Evolutionary conservation across 2,888 invertebrate genomes (phyloP).

Genomic region (Urechis unicinctus): DNA sequence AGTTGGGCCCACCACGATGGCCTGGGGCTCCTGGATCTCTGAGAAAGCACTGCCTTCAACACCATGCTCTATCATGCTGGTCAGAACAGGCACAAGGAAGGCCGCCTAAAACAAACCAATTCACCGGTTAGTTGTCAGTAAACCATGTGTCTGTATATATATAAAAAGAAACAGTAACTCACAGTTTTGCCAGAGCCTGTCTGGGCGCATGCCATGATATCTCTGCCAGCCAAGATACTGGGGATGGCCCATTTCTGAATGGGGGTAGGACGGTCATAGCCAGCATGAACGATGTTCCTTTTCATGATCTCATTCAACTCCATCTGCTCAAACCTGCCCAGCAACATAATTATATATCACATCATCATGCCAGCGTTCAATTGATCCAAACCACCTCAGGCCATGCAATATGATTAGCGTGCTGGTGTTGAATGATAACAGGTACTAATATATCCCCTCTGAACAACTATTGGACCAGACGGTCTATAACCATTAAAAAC

Average conservation of each 20-base stretch:
- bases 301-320: conserved; percentile 64
- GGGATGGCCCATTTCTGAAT: conserved; percentile 90
- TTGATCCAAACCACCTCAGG: too few relatives aligned
- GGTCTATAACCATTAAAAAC: too few relatives aligned
- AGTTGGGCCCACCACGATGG: conserved; percentile 82
- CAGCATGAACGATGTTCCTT: conserved; percentile 73
- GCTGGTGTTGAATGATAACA: too few relatives aligned
- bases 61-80: conserved; percentile 24
- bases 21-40: conserved; percentile 65
- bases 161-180: conserved; percentile 43
- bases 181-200: conserved; percentile 98
- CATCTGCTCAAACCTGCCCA: conserved; percentile 63
- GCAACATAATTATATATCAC: too few relatives aligned
- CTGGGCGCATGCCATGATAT: conserved; percentile 96
- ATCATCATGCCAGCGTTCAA: too few relatives aligned
- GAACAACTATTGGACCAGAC: too few relatives aligned
- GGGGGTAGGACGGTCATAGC: conserved; percentile 74
- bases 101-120: conserved; percentile 65
- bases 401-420: too few relatives aligned
- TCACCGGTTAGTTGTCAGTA: background rate
- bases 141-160: background rate
- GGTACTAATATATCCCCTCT: too few relatives aligned
- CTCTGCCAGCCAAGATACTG: conserved; percentile 69
- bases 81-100: conserved; percentile 81
- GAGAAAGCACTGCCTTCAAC: conserved; percentile 29